Percentiles rank a stretch among this genome's conserved stretches.
Evolutionary conservation across 1,140 invertebrate species (phyloP).

Genomic region (Drosophila dunni): DNA sequence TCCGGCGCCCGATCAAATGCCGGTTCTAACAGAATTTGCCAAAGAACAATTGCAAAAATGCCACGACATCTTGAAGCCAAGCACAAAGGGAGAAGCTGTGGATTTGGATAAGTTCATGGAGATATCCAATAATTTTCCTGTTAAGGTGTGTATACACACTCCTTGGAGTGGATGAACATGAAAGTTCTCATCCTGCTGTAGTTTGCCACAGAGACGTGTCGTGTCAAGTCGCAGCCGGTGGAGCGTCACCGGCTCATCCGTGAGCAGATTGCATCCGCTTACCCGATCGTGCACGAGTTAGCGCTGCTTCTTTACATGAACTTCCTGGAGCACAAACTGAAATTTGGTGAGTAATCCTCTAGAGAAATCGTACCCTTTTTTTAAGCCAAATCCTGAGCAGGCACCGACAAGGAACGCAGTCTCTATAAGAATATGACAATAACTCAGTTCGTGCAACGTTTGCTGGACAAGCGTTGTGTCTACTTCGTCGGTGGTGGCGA

Average conservation of each 20-base stretch:
- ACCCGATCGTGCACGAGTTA: conserved; percentile 75
- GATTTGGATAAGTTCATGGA: conserved; percentile 37
- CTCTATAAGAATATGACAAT: conserved; percentile 53
- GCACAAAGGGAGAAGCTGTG: not conserved
- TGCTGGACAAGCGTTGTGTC: conserved; percentile 67
- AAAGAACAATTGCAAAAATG: conserved; percentile 29
- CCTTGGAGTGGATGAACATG: too few species aligned
- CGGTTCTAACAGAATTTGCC: conserved; percentile 3
- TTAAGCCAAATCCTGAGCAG: not conserved
- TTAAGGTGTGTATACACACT: conserved; percentile 11
- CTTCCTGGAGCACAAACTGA: conserved; percentile 72
- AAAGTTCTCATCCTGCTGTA: not conserved
- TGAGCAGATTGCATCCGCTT: conserved; percentile 71
- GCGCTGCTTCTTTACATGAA: conserved; percentile 55
- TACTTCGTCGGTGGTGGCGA: conserved; percentile 44
- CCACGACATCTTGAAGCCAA: conserved; percentile 28
- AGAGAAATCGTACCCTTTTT: not conserved
- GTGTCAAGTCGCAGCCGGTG: conserved; percentile 58
- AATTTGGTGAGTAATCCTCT: conserved; percentile 55
- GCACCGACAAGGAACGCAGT: conserved; percentile 34
- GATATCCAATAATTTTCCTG: conserved; percentile 43
- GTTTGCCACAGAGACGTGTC: conserved; percentile 46
- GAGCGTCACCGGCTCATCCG: conserved; percentile 31
- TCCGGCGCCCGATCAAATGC: not conserved
- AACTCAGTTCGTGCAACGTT: conserved; percentile 62